Conservation (phyloP, 2,888 invertebrate species). For the Heliconius ethilla region DNA sequence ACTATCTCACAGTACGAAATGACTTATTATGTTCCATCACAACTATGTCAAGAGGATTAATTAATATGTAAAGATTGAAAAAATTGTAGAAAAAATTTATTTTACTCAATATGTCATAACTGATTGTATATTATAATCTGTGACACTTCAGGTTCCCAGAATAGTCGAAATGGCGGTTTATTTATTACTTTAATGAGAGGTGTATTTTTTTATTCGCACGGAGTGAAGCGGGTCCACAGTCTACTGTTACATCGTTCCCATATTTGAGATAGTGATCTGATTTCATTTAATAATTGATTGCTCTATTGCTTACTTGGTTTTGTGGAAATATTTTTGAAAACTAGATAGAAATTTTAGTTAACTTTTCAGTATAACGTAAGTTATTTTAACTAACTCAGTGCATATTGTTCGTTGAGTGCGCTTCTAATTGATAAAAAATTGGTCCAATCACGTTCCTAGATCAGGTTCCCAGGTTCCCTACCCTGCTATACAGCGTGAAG, state of each 20-base stretch:
- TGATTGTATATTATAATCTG: conserved; percentile 35
- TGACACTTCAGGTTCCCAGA: conserved; percentile 56
- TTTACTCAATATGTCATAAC: conserved; percentile 27
- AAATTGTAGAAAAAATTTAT: background rate
- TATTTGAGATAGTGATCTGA: conserved; percentile 6
- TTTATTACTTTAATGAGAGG: conserved; percentile 73
- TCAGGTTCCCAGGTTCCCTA: too few relatives aligned
- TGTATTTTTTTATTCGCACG: conserved; percentile 38
- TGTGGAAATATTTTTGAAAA: background rate
- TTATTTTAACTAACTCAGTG: too few relatives aligned
- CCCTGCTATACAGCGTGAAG: too few relatives aligned
- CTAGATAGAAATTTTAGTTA: too few relatives aligned
- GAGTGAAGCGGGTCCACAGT: conserved; percentile 14
- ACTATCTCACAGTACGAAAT: background rate
- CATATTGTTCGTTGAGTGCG: too few relatives aligned
- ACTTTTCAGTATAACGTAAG: too few relatives aligned
- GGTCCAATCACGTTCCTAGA: too few relatives aligned
- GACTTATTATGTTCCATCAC: background rate
- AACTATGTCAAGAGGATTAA: background rate
- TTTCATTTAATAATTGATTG: conserved; percentile 8
- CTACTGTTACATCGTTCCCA: conserved; percentile 33
- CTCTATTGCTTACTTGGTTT: background rate
- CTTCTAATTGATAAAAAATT: too few relatives aligned
- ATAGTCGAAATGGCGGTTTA: conserved; percentile 60
- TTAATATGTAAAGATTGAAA: background rate